These are phyloP conservation scores for Mixornis gularis DNA, from an alignment of 2,113 vertebrate species.

Conservation along the genomic window DNA sequence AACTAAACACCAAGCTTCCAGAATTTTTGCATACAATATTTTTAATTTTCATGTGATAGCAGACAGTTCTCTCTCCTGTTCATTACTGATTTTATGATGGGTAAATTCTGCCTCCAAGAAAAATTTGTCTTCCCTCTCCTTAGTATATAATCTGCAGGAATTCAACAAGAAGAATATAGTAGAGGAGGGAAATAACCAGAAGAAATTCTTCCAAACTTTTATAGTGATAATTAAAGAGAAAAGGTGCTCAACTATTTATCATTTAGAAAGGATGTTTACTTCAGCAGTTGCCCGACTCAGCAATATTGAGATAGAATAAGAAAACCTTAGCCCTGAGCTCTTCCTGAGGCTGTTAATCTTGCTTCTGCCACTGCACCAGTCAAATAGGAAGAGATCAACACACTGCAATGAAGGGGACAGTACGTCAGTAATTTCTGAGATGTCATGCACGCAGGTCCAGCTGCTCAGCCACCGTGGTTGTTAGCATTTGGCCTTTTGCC, in stretches of 20 bases:
- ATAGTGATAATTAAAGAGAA: neutral
- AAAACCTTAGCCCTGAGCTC: neutral
- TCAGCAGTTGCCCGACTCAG: neutral
- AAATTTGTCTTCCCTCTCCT: neutral
- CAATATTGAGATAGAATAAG: neutral
- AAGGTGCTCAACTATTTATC: neutral
- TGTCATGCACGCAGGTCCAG: neutral
- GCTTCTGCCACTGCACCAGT: neutral
- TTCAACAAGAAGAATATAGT: neutral
- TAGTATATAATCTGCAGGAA: neutral
- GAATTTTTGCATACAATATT: neutral
- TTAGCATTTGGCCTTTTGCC: constrained; percentile 19
- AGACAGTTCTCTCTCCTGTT: neutral
- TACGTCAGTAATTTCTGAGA: neutral
- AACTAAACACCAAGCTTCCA: neutral
- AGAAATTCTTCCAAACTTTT: neutral
- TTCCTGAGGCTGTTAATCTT: neutral
- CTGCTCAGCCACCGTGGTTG: neutral
- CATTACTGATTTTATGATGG: neutral
- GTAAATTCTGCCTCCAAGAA: neutral
- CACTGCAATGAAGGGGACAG: neutral
- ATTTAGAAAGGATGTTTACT: neutral
- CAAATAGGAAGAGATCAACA: neutral
- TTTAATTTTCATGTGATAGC: neutral
- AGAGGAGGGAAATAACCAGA: neutral